Base-by-base conservation (phyloP, 2,888 invertebrate genomes). In the Abscondita cerata region DNA sequence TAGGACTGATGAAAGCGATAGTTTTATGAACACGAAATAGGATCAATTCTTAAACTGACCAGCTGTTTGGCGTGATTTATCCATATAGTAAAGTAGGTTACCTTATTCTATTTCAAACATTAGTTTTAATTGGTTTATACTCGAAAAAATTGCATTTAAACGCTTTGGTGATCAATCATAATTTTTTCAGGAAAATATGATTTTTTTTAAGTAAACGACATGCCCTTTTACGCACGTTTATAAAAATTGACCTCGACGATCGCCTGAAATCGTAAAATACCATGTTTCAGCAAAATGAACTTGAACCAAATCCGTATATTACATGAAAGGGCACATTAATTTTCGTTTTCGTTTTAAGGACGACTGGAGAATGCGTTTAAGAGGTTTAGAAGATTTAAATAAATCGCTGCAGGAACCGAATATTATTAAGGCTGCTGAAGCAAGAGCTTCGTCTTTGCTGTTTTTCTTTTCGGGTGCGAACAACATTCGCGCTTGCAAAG, bases 391-490 rank as follows among this genome's bases (percentile, higher is more conserved):
- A 70, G 82, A 86, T 69, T 79, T 89, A 47, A 81, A 84, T 63
- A 79, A 80, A 12, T 81, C 84, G 31, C 76, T 91, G 31, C 81
- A 82, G 62, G 81, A 82, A 36, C 81, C 85, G 1, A 80, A 82
- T 20, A 83, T 82, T 54, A 68, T 86, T 65, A 80, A 82, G 15
- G 73, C 81, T 47, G 81, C 89, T 50, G 84, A 87, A 71, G 85
- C 88, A 1, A 83, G 87, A 75, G 80, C 90, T 72, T 83, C 86
- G 66, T 83, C 86, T 20, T 83, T 91, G 63, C 81, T 91, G 58
- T 83, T 86, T 68, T 85, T 88, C 78, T 87, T 50, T 80, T 91
- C 15, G 82, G 87, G 33, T 86, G 88, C 62, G 90, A 91, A 77
- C 83, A 86, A 60, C 79, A 81, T 68, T 69, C 74, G 9, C 63